Percentiles rank a stretch among this genome's conserved stretches.
Evolutionary conservation across 2,888 invertebrate genomes (phyloP).

Genomic region (Deilephila elpenor): DNA sequence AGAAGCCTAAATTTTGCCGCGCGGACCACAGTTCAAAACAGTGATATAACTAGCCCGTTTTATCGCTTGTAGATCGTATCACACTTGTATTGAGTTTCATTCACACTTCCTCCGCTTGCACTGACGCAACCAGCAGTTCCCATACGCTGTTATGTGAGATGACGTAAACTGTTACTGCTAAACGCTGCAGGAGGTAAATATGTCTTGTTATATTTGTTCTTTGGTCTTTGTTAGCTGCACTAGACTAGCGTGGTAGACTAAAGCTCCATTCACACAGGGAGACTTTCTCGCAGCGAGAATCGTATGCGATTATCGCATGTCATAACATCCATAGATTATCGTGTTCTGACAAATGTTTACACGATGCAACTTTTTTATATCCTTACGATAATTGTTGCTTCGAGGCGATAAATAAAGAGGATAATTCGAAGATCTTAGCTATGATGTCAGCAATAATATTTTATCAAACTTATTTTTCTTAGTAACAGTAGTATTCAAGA

Average conservation of each 20-base stretch:
- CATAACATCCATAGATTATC: too few species aligned
- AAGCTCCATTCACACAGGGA: too few species aligned
- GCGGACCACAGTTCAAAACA: background rate
- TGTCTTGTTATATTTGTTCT: background rate
- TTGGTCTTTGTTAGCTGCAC: background rate
- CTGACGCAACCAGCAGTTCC: constrained; percentile 61
- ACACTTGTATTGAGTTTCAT: constrained; percentile 59
- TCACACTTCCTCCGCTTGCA: constrained; percentile 63
- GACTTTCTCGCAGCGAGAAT: too few species aligned
- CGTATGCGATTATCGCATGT: too few species aligned
- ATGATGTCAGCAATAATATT: too few species aligned
- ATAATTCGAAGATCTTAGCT: too few species aligned
- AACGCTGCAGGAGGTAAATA: background rate
- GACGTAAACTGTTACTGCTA: constrained; percentile 15
- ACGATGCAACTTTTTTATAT: too few species aligned
- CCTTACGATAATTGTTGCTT: too few species aligned
- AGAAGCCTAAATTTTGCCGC: background rate
- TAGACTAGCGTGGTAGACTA: background rate
- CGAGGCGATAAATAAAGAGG: too few species aligned
- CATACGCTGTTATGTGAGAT: constrained; percentile 49
- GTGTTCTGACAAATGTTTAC: too few species aligned
- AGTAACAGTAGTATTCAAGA: too few species aligned
- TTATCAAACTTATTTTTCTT: too few species aligned
- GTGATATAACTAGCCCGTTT: constrained; percentile 36
- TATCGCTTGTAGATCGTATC: constrained; percentile 37